A percentile compares a stretch with the other conserved stretches of the same genome.
Evolutionary conservation across 2,888 invertebrate species (phyloP).

Genomic region (Calliphora vomitoria): DNA sequence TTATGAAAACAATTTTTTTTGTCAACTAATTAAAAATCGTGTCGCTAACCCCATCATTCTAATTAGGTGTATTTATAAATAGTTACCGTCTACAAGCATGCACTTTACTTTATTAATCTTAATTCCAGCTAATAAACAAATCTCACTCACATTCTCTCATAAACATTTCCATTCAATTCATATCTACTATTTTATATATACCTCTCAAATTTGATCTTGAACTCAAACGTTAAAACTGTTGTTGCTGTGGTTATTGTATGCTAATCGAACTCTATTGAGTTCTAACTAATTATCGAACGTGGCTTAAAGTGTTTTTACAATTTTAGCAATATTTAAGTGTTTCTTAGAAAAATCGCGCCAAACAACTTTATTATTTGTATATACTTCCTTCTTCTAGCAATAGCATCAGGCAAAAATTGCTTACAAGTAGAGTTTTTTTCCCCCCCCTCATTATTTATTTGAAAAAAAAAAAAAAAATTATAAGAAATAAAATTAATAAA

Average conservation of each 20-base stretch:
- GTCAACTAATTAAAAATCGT: too few species aligned
- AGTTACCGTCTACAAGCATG: too few species aligned
- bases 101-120: too few species aligned
- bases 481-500: not conserved
- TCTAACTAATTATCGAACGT: conserved; percentile 5
- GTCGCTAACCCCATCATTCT: too few species aligned
- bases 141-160: not conserved
- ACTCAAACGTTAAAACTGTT: not conserved
- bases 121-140: too few species aligned
- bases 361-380: not conserved
- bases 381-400: conserved; percentile 41
- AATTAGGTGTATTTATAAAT: too few species aligned
- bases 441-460: conserved; percentile 10
- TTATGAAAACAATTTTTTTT: too few species aligned
- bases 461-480: not conserved
- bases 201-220: conserved; percentile 23
- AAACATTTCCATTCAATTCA: conserved; percentile 2
- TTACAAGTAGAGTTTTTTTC: not conserved
- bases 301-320: not conserved
- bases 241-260: not conserved
- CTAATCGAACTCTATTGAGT: not conserved
- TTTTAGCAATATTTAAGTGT: conserved; percentile 2
- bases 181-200: too few species aligned
- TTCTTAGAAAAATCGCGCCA: conserved; percentile 29
- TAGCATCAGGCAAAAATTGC: conserved; percentile 19